phyloP scores from a whole-genome alignment of 2,888 invertebrate species.

The Amiota communis region DNA sequence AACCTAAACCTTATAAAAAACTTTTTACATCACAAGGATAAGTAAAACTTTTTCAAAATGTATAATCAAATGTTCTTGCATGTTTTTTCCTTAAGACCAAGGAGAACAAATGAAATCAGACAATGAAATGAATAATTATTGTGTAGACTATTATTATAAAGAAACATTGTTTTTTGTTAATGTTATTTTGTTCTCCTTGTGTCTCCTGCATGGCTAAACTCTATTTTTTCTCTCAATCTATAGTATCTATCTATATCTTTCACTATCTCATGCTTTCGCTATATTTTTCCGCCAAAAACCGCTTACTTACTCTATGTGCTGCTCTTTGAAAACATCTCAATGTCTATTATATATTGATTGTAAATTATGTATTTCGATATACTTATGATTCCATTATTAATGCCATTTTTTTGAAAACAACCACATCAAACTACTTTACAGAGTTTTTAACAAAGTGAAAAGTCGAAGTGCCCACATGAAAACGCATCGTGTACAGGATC shows the following conservation, averaged over 20 bases:
- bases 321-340: background rate
- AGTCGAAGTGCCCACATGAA: constrained; percentile 99
- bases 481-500: constrained; percentile 94
- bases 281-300: background rate
- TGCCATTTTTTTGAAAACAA: too few relatives aligned
- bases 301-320: constrained; percentile 5
- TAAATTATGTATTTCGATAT: too few relatives aligned
- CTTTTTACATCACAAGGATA: background rate
- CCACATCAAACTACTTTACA: constrained; percentile 73
- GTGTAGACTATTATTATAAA: background rate
- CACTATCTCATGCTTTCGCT: background rate
- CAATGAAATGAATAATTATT: too few relatives aligned
- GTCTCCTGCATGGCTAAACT: background rate
- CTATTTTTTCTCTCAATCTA: background rate
- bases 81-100: too few relatives aligned
- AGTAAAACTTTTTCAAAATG: background rate
- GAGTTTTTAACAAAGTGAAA: constrained; percentile 98
- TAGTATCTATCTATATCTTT: background rate
- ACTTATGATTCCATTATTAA: too few relatives aligned
- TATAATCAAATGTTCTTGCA: too few relatives aligned
- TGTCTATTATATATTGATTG: background rate
- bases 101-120: too few relatives aligned
- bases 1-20: constrained; percentile 1
- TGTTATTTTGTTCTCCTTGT: background rate
- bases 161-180: background rate